phyloP scores from a whole-genome alignment of 2,888 invertebrate species.

The Protodeltote pygarga region DNA sequence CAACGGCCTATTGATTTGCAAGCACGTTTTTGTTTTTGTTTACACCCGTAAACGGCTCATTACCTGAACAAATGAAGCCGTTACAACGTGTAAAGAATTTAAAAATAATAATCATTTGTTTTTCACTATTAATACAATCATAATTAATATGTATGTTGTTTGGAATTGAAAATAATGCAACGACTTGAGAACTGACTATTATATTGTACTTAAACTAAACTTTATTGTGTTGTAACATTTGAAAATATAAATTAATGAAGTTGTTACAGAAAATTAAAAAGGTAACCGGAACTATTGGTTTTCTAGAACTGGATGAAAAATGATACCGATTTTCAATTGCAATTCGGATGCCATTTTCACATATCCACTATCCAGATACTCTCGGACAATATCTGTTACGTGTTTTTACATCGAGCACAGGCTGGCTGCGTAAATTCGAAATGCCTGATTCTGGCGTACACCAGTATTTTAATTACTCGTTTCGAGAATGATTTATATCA shows the following conservation, averaged over 20 bases:
- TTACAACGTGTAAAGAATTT: conserved; percentile 23
- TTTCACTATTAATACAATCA: no score
- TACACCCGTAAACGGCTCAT: conserved; percentile 39
- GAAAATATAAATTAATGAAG: no score
- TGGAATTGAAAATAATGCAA: no score
- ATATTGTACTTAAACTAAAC: no score
- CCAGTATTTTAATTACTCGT: conserved; percentile 86
- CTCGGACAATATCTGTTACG: conserved; percentile 46
- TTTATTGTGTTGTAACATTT: no score
- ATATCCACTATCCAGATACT: conserved; percentile 35
- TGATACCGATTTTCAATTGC: conserved; percentile 48
- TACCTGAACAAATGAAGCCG: conserved; percentile 41
- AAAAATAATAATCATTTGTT: conserved; percentile 12
- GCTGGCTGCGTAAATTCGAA: conserved; percentile 70
- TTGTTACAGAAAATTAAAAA: no score
- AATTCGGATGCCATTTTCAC: conserved; percentile 50
- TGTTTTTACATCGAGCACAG: conserved; percentile 49
- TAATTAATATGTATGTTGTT: neutral
- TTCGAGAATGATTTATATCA: conserved; percentile 83
- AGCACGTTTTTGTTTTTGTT: conserved; percentile 45
- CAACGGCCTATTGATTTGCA: conserved; percentile 56
- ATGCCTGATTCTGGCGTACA: conserved; percentile 80
- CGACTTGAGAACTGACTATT: no score
- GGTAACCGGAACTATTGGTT: conserved; percentile 20
- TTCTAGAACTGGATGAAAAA: conserved; percentile 29